Conservation (phyloP, 2,113 vertebrate species). For the Eptesicus fuscus region DNA sequence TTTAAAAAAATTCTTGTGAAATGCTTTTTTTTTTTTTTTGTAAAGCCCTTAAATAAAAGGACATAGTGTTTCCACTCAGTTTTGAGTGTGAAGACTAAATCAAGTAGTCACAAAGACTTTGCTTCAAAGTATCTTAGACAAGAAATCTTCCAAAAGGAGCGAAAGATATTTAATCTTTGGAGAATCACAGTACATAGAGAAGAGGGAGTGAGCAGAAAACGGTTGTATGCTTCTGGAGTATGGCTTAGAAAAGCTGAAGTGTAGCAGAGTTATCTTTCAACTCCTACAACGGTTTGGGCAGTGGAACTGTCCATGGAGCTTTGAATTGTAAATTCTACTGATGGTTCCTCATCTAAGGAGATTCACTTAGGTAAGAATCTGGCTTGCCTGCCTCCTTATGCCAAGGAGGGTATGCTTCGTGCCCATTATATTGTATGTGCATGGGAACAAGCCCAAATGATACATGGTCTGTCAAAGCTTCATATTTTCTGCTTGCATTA, state of each 20-base stretch:
- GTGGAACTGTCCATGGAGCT: background rate
- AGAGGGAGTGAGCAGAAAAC: background rate
- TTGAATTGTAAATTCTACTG: background rate
- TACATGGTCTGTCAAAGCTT: background rate
- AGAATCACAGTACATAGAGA: background rate
- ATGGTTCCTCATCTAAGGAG: background rate
- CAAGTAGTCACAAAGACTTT: background rate
- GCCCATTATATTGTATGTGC: background rate
- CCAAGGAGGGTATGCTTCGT: background rate
- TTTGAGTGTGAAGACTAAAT: background rate
- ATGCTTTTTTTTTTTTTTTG: background rate
- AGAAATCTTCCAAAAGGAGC: background rate
- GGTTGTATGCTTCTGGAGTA: background rate
- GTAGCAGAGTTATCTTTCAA: background rate
- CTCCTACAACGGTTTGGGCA: background rate
- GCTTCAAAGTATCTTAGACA: background rate
- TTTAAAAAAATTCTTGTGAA: background rate
- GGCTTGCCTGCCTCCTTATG: background rate
- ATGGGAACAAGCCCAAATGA: background rate
- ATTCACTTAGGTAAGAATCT: background rate
- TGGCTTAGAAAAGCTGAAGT: background rate
- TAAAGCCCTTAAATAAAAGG: background rate
- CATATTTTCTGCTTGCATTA: background rate
- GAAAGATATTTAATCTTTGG: background rate
- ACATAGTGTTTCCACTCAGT: background rate